phyloP scores from a whole-genome alignment of 2,113 vertebrate species.

The Paramormyrops kingsleyae region DNA sequence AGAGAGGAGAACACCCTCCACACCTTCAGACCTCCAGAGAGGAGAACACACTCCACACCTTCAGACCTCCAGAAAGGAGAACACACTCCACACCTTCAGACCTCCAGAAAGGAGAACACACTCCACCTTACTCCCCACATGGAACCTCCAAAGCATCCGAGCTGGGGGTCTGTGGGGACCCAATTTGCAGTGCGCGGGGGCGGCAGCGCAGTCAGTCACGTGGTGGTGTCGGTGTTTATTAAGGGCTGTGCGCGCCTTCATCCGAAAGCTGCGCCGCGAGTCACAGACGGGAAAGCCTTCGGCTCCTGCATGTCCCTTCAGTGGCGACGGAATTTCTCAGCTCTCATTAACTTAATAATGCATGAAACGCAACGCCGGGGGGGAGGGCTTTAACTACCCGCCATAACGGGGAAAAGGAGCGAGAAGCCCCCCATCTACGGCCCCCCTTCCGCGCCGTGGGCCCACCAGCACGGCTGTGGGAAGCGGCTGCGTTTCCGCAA shows the following conservation, averaged over 20 bases:
- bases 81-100: not conserved
- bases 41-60: too few relatives aligned
- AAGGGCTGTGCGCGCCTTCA: not conserved
- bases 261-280: not conserved
- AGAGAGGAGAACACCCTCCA: too few relatives aligned
- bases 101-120: not conserved
- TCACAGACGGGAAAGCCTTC: constrained; percentile 19
- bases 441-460: constrained; percentile 8
- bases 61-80: too few relatives aligned
- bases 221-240: constrained; percentile 3
- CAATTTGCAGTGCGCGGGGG: not conserved
- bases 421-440: constrained; percentile 25
- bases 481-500: not conserved
- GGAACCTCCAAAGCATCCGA: not conserved
- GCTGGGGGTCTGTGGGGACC: not conserved
- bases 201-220: not conserved
- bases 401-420: not conserved
- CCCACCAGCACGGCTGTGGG: not conserved
- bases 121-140: not conserved
- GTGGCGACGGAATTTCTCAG: constrained; percentile 24
- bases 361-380: constrained; percentile 37
- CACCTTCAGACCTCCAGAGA: too few relatives aligned
- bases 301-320: constrained; percentile 31
- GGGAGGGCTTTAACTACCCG: constrained; percentile 28
- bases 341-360: constrained; percentile 46